phyloP scores from a whole-genome alignment of 1,140 invertebrate species.

The Drosophila nasuta region DNA sequence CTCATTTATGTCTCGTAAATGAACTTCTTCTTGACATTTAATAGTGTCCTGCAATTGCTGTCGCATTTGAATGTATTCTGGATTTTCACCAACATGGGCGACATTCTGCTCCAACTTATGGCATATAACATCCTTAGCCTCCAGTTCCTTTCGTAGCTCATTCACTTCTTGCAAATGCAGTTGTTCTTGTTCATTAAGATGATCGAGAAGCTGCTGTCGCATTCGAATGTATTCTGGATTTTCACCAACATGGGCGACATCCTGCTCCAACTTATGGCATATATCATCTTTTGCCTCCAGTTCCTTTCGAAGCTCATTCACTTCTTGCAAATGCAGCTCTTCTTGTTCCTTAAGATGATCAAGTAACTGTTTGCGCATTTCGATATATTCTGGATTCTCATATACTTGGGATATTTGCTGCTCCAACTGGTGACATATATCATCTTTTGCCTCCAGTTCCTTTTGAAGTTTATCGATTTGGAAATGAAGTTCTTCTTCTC shows the following conservation, averaged over 20 bases:
- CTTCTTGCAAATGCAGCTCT: no score
- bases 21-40: background rate
- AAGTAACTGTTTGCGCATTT: no score
- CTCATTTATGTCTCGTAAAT: background rate
- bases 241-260: background rate
- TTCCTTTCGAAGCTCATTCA: no score
- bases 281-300: no score
- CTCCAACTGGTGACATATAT: background rate
- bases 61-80: background rate
- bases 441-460: background rate
- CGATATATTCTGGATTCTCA: background rate
- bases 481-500: no score
- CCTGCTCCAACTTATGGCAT: no score
- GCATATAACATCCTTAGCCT: background rate
- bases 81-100: background rate
- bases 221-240: background rate
- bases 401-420: background rate
- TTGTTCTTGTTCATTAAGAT: background rate
- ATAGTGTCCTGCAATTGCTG: background rate
- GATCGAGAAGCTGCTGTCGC: background rate
- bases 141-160: background rate
- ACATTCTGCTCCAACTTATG: background rate
- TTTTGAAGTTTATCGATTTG: background rate
- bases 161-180: background rate
- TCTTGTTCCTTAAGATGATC: no score